Base-by-base conservation (phyloP, 37 sponge, comb jelly and placozoan genomes). In the Dysidea cf. avara region DNA sequence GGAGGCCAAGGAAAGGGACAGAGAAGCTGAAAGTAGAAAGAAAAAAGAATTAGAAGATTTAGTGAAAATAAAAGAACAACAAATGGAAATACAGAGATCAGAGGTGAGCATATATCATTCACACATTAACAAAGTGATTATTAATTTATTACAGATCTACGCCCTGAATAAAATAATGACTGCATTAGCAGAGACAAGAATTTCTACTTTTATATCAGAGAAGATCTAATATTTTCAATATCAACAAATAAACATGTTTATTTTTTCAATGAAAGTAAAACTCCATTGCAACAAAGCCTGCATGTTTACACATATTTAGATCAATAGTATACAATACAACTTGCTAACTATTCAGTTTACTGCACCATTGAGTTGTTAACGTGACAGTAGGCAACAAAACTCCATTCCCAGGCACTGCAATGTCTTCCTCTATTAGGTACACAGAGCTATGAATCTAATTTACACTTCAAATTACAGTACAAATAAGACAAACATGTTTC, bases 81-180 rank as follows among this genome's bases (percentile, higher is more conserved):
- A 88, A 52, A n/a, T n/a, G n/a, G n/a, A n/a, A n/a, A n/a, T n/a
- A n/a, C n/a, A n/a, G n/a, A 39, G 89, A 56, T 68, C 84, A 34
- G 89, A 88, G 83, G 89, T 87, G 35, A 35, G 80, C n/a, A n/a
- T n/a, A n/a, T n/a, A n/a, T n/a, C n/a, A 6, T 37, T 20, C 52
- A 20, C 16, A 11, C n/a, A 66, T 75, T 20, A 11, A 48, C 4
- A 30, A 16, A 29, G 46, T 13, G 13, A 54, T 71, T 35, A 40
- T 26, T 28, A 31, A 17, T 5, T 12, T 71, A 37, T 18, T 58
- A 16, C 36, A 88, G 89, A 83, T 88, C 33, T 88, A 88, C 61
- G 80, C 84, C 14, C 64, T 88, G 55, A 88, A 88, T 40, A 66
- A 67, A 34, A n/a, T 72, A 7, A 88, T 88, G 89, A 46, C 61